A percentile compares a stretch with the other conserved stretches of the same genome.
Conservation (phyloP, 2,797 vertebrate genomes). For the Chrysocyon brachyurus region DNA sequence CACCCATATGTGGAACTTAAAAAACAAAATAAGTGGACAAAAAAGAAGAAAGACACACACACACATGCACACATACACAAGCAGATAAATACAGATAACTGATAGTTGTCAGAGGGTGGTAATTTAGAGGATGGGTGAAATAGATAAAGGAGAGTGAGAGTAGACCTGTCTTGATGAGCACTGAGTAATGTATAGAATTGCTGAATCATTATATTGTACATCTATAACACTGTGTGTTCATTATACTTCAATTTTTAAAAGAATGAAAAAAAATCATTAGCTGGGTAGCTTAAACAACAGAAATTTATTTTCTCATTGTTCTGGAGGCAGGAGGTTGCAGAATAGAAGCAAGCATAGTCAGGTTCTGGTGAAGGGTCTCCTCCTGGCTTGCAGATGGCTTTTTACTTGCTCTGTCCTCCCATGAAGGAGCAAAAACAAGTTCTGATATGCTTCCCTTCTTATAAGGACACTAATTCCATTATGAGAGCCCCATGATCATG, state of each 20-base stretch:
- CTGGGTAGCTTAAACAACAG: background rate
- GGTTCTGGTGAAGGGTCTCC: background rate
- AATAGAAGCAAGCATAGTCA: background rate
- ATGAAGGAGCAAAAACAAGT: background rate
- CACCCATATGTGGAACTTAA: background rate
- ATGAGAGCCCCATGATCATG: background rate
- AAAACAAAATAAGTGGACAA: background rate
- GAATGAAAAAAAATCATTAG: background rate
- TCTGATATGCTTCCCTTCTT: background rate
- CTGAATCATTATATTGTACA: background rate
- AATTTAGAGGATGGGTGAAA: background rate
- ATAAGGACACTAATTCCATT: background rate
- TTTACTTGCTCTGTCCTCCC: background rate
- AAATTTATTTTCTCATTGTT: background rate
- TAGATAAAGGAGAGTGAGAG: background rate
- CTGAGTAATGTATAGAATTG: background rate
- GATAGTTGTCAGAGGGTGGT: background rate
- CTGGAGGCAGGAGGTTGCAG: background rate
- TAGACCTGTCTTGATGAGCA: background rate
- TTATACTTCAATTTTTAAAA: background rate
- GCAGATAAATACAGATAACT: background rate
- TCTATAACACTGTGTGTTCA: background rate
- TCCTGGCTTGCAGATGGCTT: background rate
- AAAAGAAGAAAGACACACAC: background rate
- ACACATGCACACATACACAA: too few relatives aligned